Percentiles rank a stretch among this genome's conserved stretches.
phyloP scores from a whole-genome alignment of 2,888 invertebrate genomes.

The Rhagonycha fulva region DNA sequence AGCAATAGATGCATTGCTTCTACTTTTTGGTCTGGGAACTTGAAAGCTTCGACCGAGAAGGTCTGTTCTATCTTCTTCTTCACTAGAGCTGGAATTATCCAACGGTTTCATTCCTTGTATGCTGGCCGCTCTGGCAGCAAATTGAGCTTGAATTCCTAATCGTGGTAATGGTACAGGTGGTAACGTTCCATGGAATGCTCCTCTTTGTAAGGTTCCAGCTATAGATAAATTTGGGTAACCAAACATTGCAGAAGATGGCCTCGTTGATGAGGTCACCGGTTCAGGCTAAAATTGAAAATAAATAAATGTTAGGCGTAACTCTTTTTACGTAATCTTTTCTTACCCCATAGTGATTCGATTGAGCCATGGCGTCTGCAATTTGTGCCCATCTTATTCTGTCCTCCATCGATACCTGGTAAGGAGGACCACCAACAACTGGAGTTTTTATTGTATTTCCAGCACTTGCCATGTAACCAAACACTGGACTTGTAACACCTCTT shows the following conservation, averaged over 20 bases:
- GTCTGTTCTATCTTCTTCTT: conserved; percentile 77
- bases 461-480: conserved; percentile 85
- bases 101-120: conserved; percentile 53
- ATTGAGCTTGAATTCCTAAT: conserved; percentile 57
- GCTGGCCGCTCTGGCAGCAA: conserved; percentile 48
- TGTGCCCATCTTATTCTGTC: conserved; percentile 88
- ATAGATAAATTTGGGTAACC: conserved; percentile 70
- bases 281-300: conserved; percentile 62
- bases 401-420: conserved; percentile 78
- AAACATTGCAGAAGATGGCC: conserved; percentile 84
- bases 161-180: conserved; percentile 77
- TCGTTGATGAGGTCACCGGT: conserved; percentile 69
- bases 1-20: conserved; percentile 69
- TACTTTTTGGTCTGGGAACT: conserved; percentile 82
- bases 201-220: conserved; percentile 55
- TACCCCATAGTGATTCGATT: conserved; percentile 83
- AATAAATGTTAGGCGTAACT: background rate
- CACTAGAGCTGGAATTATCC: conserved; percentile 63
- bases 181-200: conserved; percentile 58
- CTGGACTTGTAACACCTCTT: conserved; percentile 77
- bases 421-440: conserved; percentile 73
- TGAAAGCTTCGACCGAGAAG: conserved; percentile 73
- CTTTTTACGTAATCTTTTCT: conserved; percentile 48
- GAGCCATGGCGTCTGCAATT: conserved; percentile 86
- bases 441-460: conserved; percentile 72